Evolutionary conservation across 2,113 vertebrate genomes (phyloP).

Genomic region (Aix galericulata): DNA sequence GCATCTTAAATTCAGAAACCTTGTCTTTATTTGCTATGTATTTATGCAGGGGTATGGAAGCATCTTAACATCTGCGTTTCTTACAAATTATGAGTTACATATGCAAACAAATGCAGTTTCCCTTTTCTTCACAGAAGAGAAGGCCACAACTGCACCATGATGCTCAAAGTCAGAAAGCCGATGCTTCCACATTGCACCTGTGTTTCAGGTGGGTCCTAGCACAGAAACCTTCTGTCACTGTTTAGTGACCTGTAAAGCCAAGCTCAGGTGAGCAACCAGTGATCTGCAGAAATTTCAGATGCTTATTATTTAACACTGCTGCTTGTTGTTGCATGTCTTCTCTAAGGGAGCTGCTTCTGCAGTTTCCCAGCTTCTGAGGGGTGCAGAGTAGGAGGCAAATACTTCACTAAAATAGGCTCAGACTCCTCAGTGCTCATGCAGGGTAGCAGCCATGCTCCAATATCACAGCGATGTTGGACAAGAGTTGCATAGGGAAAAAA

Average conservation of each 20-base stretch:
- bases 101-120: neutral
- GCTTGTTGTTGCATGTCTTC: neutral
- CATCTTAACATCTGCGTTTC: constrained; percentile 21
- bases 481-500: neutral
- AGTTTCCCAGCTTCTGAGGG: neutral
- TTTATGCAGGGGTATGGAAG: constrained; percentile 34
- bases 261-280: neutral
- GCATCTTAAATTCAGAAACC: constrained; percentile 24
- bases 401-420: neutral
- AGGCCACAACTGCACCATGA: neutral
- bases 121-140: neutral
- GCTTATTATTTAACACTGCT: neutral
- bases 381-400: neutral
- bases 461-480: neutral
- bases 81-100: neutral
- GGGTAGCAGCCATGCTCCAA: neutral
- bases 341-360: neutral
- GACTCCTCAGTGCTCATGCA: neutral
- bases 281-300: neutral
- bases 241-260: neutral
- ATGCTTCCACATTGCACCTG: neutral
- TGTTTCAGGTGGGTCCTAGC: neutral
- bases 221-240: neutral
- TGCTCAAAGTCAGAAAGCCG: neutral
- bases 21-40: constrained; percentile 22